Percentiles rank a stretch among this genome's conserved stretches.
phyloP scores from a whole-genome alignment of 2,113 vertebrate species.

The Rhabdornis inornatus region DNA sequence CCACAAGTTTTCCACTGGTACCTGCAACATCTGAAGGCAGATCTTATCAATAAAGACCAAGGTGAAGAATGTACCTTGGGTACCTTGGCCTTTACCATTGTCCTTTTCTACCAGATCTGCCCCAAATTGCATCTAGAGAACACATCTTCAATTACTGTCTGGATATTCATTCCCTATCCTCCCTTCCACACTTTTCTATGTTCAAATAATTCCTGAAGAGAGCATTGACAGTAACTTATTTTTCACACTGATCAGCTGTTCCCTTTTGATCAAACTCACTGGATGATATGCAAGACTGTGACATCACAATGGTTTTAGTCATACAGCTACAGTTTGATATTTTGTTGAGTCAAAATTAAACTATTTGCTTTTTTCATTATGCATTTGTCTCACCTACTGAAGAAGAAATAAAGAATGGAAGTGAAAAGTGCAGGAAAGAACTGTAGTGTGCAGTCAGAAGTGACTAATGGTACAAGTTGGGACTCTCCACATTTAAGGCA shows the following conservation, averaged over 20 bases:
- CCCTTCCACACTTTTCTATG: neutral
- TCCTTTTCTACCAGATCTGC: neutral
- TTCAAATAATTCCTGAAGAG: neutral
- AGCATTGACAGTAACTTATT: neutral
- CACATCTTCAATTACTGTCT: neutral
- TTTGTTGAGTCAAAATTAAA: neutral
- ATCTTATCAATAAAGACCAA: neutral
- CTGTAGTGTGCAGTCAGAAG: neutral
- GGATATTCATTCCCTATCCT: neutral
- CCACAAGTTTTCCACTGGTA: neutral
- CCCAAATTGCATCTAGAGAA: neutral
- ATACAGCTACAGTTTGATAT: neutral
- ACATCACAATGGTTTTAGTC: neutral
- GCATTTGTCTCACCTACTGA: neutral
- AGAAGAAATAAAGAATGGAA: neutral
- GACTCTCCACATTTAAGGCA: neutral
- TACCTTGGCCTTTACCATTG: neutral
- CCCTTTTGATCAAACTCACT: neutral
- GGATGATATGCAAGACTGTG: neutral
- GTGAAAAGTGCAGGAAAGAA: neutral
- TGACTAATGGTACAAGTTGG: accelerated
- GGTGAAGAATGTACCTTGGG: neutral
- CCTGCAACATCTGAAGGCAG: neutral
- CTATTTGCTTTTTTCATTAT: neutral
- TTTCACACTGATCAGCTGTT: neutral